phyloP scores from a whole-genome alignment of 2,797 vertebrate genomes.

The Spinibarbus caldwelli region DNA sequence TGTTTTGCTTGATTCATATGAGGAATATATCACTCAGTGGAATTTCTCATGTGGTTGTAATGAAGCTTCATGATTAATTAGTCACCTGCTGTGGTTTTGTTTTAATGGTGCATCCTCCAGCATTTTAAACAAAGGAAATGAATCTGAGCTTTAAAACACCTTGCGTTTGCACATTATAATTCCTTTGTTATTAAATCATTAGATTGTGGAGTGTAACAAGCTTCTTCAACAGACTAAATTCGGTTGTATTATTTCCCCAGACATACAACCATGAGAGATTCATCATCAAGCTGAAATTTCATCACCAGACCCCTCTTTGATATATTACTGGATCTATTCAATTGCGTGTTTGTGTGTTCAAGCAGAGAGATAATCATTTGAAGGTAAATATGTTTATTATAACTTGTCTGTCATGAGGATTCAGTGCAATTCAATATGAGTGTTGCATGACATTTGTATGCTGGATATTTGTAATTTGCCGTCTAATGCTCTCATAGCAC shows the following conservation, averaged over 20 bases:
- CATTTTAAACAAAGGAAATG: constrained; percentile 1
- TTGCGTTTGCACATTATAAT: constrained; percentile 28
- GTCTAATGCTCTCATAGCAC: background rate
- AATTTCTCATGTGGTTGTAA: background rate
- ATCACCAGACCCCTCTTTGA: constrained; percentile 48
- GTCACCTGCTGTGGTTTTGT: constrained; percentile 3
- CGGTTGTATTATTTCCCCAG: constrained; percentile 55
- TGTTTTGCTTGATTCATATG: background rate
- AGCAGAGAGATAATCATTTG: constrained; percentile 44
- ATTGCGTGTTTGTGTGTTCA: constrained; percentile 42
- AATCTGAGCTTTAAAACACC: constrained; percentile 7
- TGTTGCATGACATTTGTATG: background rate
- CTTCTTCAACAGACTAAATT: constrained; percentile 52
- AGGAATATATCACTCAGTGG: background rate
- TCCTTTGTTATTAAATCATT: constrained; percentile 54
- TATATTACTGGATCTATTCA: constrained; percentile 44
- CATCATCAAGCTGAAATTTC: constrained; percentile 51
- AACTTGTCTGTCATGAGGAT: constrained; percentile 28
- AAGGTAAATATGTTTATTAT: constrained; percentile 47
- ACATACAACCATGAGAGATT: constrained; percentile 44
- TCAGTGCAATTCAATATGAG: constrained; percentile 27
- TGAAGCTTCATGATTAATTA: constrained; percentile 24
- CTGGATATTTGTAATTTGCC: constrained; percentile 12
- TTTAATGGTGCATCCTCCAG: constrained; percentile 14
- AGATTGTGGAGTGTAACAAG: constrained; percentile 30